Conservation (phyloP, 2,888 invertebrate species). For the Drosophila diplacantha region DNA sequence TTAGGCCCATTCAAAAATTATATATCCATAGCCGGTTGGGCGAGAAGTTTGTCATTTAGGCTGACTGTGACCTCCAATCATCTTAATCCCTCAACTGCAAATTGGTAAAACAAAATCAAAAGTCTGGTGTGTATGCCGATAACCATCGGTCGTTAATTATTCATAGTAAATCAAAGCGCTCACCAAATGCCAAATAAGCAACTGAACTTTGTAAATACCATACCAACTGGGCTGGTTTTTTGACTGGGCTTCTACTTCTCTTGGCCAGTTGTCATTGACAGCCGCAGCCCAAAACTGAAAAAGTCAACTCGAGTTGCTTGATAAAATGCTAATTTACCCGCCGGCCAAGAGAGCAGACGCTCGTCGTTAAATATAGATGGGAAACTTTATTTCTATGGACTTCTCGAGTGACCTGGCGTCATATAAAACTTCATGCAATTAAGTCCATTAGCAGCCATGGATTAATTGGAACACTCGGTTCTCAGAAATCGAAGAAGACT, state of each 20-base stretch:
- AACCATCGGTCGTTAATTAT: conserved; percentile 69
- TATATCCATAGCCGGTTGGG: conserved; percentile 54
- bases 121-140: conserved; percentile 51
- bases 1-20: conserved; percentile 38
- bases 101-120: conserved; percentile 40
- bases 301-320: conserved; percentile 25
- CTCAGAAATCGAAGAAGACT: conserved; percentile 5
- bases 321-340: conserved; percentile 38
- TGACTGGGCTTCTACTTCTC: not conserved
- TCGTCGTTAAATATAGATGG: conserved; percentile 25
- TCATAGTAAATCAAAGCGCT: conserved; percentile 60
- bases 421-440: conserved; percentile 3
- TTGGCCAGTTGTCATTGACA: conserved; percentile 26
- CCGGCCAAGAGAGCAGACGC: conserved; percentile 8
- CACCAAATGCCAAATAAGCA: conserved; percentile 51
- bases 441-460: not conserved
- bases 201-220: conserved; percentile 37
- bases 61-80: conserved; percentile 17
- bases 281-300: conserved; percentile 10
- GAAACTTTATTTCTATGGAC: conserved; percentile 3
- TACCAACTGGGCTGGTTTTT: conserved; percentile 4
- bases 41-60: conserved; percentile 47
- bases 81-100: conserved; percentile 27
- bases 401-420: conserved; percentile 7
- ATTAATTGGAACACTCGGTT: not conserved